Base-by-base conservation (phyloP, 2,797 vertebrate genomes). In the Psittacula echo region DNA sequence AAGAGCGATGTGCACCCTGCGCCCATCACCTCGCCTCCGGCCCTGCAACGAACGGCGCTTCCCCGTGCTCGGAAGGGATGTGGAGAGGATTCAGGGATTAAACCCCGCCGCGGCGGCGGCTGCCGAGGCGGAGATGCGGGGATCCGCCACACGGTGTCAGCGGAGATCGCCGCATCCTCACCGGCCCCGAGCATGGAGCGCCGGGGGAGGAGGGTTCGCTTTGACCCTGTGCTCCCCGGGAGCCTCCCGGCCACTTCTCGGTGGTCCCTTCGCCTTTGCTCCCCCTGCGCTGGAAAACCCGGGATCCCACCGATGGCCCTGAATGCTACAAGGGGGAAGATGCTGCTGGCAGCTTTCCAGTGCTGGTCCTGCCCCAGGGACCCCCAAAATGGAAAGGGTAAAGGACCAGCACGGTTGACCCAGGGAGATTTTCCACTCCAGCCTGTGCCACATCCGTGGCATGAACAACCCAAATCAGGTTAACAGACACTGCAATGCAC, bases 71-170 rank as follows among this genome's bases (percentile, higher is more conserved):
- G 1, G 50, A 5, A 54, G 60, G 20, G 26, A 1, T 19, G 10
- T 1, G 74, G 85, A 47, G 56, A 22, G 51, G 19, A 24, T 48
- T 13, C 64, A 1, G 37, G 32, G 23, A 3, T 34, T 8, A 1
- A 32, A 41, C 27, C 21, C 30, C 5, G 34, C 11, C 29, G 42
- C 17, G 81, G 65, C 37, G 32, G 71, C 66, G 32, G 64, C 37
- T 12, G 47, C 88, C 47, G 68, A 61, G 47, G 66, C 17, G 75
- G 47, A 94, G 91, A 94, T 95, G 89, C 95, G 60, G 87, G 29
- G 5, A 42, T 39, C 20, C 5, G 54, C 97, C 98, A 97, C 98
- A 93, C 96, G 98, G 96, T 97, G 97, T 96, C 97, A 95, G 67
- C 94, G 82, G 72, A 98, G 98, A 96, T 97, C 88, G 97, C 83